Base-by-base conservation (phyloP, 2,888 invertebrate genomes). In the Harpalus rubripes region DNA sequence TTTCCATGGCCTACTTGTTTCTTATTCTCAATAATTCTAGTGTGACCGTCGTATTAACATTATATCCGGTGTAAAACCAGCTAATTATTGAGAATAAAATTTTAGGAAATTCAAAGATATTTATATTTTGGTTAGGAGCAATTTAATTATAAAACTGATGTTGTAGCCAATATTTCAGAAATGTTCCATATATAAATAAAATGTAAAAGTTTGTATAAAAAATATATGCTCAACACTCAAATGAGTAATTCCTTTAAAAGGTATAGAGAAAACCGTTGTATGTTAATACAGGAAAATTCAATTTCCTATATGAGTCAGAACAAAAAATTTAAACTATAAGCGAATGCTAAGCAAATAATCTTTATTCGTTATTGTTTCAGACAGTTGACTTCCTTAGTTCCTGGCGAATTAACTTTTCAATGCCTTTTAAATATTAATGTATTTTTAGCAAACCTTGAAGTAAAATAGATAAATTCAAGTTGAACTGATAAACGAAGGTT, bases 351-450 rank as follows among this genome's bases (percentile, higher is more conserved):
- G 7, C 15, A 68, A 68, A 32, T 68, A 68, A 26, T 32, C 12
- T 22, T 39, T 68, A 68, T 68, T 68, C 68, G 39, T 68, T 65
- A 63, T 63, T 68, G 39, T 68, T 39, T 39, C 32, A 2, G 63
- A 63, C 2, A 63, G 26, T n/a, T 63, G n/a, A 68, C 15, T 68
- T 68, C 68, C 39, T 32, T 26, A 32, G n/a, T 68, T 68, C 68
- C 39, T 32, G 10, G 68, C 68, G 15, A 68, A 68, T 39, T 68
- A 26, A 7, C 12, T 63, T 8, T 68, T 39, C 68, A 68, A 68
- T 41, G 68, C 15, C 39, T n/a, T 65, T 65, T 68, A 68, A 68
- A 68, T 68, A 68, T 68, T 68, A 68, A 68, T 68, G 39, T 68
- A 68, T 68, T 68, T 39, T 68, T 32, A 32, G 4, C 8, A 68